Conservation (phyloP, 2,888 invertebrate genomes). For the Dolichopus griseipennis region DNA sequence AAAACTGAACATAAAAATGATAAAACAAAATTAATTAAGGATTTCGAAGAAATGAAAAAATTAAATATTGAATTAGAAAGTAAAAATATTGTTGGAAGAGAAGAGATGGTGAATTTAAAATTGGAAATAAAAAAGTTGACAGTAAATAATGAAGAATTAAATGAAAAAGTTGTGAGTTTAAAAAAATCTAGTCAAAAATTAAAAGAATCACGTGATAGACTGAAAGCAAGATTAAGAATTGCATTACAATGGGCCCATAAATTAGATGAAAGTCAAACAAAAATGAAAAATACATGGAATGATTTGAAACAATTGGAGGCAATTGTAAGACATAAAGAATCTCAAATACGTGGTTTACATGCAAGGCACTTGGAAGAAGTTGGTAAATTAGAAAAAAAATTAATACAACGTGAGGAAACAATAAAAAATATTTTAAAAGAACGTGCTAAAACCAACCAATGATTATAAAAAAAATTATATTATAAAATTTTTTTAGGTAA, state of each 20-base stretch:
- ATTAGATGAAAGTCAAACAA: constrained; percentile 35
- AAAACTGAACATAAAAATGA: constrained; percentile 65
- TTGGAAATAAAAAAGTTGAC: constrained; percentile 26
- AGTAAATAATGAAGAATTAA: constrained; percentile 25
- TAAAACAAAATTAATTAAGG: constrained; percentile 48
- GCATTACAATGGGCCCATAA: constrained; percentile 40
- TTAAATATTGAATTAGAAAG: constrained; percentile 19
- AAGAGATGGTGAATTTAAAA: constrained; percentile 26
- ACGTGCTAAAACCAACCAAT: neutral
- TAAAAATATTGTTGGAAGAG: constrained; percentile 21
- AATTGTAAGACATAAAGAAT: constrained; percentile 40
- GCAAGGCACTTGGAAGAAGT: constrained; percentile 36
- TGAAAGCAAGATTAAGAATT: constrained; percentile 38
- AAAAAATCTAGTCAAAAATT: constrained; percentile 32
- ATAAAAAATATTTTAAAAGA: constrained; percentile 35
- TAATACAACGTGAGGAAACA: constrained; percentile 41
- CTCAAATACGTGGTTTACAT: constrained; percentile 38
- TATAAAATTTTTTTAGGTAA: too few relatives aligned
- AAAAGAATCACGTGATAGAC: constrained; percentile 36
- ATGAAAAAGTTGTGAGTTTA: constrained; percentile 26
- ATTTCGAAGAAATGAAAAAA: constrained; percentile 24
- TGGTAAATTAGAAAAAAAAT: constrained; percentile 34
- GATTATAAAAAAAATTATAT: neutral
- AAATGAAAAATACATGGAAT: constrained; percentile 36
- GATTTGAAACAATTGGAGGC: constrained; percentile 37